Evolutionary conservation across 1,140 invertebrate species (phyloP).

Genomic region (Zaprionus camerounensis): DNA sequence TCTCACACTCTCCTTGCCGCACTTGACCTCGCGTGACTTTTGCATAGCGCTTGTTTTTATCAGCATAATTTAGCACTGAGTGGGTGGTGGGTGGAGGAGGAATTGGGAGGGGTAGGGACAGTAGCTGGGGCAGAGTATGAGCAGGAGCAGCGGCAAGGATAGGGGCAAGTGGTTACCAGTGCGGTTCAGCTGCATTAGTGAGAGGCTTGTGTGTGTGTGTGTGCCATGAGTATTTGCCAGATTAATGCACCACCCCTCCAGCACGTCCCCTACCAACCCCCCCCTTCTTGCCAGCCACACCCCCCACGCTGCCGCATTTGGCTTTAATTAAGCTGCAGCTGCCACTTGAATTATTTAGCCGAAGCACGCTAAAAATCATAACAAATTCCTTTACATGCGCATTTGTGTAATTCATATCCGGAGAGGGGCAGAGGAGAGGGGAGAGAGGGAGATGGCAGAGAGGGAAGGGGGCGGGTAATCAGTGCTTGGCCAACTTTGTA

Average conservation of each 20-base stretch:
- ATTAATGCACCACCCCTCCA: neutral
- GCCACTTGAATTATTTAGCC: constrained; percentile 64
- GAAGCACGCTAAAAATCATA: constrained; percentile 59
- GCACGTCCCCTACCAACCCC: neutral
- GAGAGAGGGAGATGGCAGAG: neutral
- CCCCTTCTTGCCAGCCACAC: neutral
- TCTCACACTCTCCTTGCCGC: neutral
- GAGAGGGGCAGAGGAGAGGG: neutral
- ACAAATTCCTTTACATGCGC: constrained; percentile 55
- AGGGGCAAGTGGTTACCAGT: constrained; percentile 19
- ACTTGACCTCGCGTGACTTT: constrained; percentile 66
- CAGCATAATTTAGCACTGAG: constrained; percentile 79
- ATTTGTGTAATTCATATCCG: constrained; percentile 57
- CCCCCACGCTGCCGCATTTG: neutral
- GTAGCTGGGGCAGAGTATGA: neutral
- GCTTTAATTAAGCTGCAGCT: constrained; percentile 67
- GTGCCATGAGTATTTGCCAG: constrained; percentile 23
- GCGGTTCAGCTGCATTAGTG: constrained; percentile 68
- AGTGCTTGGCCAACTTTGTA: constrained; percentile 60
- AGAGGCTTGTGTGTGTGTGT: constrained; percentile 52
- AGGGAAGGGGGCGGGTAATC: constrained; percentile 28
- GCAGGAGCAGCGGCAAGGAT: neutral
- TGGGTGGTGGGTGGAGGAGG: neutral
- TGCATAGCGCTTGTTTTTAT: constrained; percentile 70
- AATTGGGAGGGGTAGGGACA: neutral